Percentiles rank a stretch among this genome's conserved stretches.
Conservation (phyloP, 2,888 invertebrate genomes). For the Leuctra nigra region DNA sequence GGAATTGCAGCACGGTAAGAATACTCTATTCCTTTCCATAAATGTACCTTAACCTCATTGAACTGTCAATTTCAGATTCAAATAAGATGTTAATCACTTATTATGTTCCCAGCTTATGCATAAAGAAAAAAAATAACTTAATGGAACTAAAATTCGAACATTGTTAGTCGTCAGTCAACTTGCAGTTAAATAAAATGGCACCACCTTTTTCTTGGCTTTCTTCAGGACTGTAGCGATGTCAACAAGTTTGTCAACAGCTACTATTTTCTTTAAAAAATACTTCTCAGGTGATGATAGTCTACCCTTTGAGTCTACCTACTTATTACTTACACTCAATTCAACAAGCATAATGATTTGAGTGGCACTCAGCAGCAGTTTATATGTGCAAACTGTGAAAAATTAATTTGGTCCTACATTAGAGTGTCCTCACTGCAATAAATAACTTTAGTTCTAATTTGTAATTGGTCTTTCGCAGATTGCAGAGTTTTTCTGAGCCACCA, state of each 20-base stretch:
- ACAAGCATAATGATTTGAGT: too few relatives aligned
- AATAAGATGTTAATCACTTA: too few relatives aligned
- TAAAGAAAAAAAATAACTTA: background rate
- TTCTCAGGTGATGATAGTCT: too few relatives aligned
- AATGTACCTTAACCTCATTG: background rate
- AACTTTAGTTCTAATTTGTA: too few relatives aligned
- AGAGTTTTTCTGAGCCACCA: conserved; percentile 28
- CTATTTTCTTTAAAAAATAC: too few relatives aligned
- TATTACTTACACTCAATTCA: background rate
- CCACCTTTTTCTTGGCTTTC: too few relatives aligned
- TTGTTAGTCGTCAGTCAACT: background rate
- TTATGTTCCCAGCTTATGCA: too few relatives aligned
- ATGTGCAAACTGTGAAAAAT: background rate
- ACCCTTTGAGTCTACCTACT: background rate
- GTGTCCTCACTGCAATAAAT: too few relatives aligned
- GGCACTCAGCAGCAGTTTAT: background rate
- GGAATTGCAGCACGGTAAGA: conserved; percentile 39
- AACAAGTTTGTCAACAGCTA: too few relatives aligned
- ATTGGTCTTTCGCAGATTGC: conserved; percentile 28
- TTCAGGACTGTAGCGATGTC: too few relatives aligned
- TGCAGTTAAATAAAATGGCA: background rate
- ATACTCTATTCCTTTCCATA: background rate
- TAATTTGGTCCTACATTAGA: background rate
- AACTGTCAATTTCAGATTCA: background rate
- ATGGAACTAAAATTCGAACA: background rate